These are phyloP conservation scores for Cheilinus undulatus DNA, from an alignment of 2,113 vertebrate genomes.

Conservation along the genomic window DNA sequence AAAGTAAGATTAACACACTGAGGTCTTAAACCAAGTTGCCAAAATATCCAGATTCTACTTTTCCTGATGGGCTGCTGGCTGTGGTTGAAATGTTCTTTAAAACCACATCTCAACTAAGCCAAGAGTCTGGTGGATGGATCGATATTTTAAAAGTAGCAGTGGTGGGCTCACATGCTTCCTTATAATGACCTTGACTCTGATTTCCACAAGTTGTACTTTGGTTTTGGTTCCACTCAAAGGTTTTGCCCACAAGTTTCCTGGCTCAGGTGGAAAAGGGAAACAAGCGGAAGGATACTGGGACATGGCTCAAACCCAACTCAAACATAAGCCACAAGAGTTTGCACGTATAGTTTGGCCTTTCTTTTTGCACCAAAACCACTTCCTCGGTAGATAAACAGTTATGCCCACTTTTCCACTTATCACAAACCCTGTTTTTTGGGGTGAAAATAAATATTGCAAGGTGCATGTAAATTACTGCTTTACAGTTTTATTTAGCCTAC, in stretches of 20 bases:
- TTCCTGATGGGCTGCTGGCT: conserved; percentile 28
- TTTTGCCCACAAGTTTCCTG: conserved; percentile 63
- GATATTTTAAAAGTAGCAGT: conserved; percentile 14
- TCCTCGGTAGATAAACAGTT: too few relatives aligned
- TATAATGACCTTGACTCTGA: conserved; percentile 29
- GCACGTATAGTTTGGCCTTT: too few relatives aligned
- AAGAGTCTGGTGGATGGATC: conserved; percentile 57
- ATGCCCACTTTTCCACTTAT: too few relatives aligned
- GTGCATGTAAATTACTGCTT: too few relatives aligned
- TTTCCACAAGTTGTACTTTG: conserved; percentile 27
- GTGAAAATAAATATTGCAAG: too few relatives aligned
- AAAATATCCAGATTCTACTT: conserved; percentile 16
- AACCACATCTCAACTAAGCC: conserved; percentile 23
- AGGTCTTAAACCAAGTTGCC: conserved; percentile 4
- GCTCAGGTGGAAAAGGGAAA: conserved; percentile 57
- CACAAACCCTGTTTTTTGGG: too few relatives aligned
- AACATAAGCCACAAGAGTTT: not conserved
- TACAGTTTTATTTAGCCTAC: too few relatives aligned
- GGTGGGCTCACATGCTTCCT: conserved; percentile 22
- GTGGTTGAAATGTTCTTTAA: conserved; percentile 30
- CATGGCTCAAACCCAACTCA: conserved; percentile 37
- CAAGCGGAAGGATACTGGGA: conserved; percentile 23
- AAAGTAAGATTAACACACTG: not conserved
- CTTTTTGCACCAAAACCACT: too few relatives aligned
- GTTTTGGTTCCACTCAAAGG: conserved; percentile 61